Evolutionary conservation across 2,888 invertebrate genomes (phyloP).

Genomic region (Blomia tropicalis): DNA sequence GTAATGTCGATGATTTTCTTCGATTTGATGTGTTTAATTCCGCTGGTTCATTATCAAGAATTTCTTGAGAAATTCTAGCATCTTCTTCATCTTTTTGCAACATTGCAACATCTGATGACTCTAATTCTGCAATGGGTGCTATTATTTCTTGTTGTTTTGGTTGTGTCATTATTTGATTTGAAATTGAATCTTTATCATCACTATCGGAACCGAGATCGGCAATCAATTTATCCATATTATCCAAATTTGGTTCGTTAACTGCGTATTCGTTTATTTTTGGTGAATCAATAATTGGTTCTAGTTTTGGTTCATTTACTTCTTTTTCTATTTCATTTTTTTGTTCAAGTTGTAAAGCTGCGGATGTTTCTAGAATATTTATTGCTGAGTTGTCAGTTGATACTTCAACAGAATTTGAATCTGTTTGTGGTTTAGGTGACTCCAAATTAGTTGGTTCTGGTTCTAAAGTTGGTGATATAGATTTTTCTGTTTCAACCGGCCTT

Average conservation of each 20-base stretch:
- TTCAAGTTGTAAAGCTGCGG: too few species aligned
- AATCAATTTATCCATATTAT: constrained; percentile 2
- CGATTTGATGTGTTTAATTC: neutral
- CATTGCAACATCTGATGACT: neutral
- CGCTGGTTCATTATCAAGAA: neutral
- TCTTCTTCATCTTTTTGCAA: neutral
- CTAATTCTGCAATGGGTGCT: neutral
- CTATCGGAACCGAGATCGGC: neutral
- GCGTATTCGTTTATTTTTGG: neutral
- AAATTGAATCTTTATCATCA: neutral
- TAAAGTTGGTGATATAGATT: neutral
- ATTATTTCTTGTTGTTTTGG: neutral
- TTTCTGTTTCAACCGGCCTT: neutral
- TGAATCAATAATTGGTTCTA: neutral
- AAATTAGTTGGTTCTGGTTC: neutral
- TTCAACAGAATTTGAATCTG: neutral
- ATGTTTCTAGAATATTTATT: too few species aligned
- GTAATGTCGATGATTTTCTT: neutral
- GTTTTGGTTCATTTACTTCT: neutral
- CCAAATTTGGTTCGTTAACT: neutral
- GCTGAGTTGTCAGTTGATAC: neutral
- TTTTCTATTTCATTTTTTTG: neutral
- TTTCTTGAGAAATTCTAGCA: neutral
- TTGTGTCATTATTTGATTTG: neutral
- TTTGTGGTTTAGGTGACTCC: neutral